Conservation (phyloP, 2,888 invertebrate genomes). For the Eupithecia centaureata region DNA sequence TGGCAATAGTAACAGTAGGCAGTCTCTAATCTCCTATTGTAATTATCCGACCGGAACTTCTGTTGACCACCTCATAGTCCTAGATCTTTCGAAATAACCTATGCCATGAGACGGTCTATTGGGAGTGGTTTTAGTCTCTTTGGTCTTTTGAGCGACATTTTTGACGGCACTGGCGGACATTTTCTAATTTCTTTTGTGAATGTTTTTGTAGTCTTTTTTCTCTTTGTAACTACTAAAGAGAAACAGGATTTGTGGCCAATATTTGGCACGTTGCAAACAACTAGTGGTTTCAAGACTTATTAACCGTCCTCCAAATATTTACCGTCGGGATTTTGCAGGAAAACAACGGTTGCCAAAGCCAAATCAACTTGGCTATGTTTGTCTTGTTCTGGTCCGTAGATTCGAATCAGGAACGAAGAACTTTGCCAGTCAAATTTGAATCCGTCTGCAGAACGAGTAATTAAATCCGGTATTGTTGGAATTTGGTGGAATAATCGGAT, state of each 20-base stretch:
- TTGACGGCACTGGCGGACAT: neutral
- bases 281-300: constrained; percentile 25
- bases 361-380: constrained; percentile 43
- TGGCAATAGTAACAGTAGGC: neutral
- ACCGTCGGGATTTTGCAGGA: constrained; percentile 29
- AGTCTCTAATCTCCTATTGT: neutral
- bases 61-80: neutral
- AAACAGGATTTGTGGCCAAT: constrained; percentile 29
- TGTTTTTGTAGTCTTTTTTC: constrained; percentile 24
- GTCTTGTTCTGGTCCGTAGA: constrained; percentile 37
- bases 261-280: constrained; percentile 29
- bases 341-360: constrained; percentile 43
- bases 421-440: constrained; percentile 22
- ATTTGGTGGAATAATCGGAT: constrained; percentile 8
- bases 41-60: neutral
- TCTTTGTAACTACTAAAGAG: constrained; percentile 17
- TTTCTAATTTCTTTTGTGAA: constrained; percentile 19
- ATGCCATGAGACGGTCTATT: neutral
- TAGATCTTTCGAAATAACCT: neutral
- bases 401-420: constrained; percentile 38
- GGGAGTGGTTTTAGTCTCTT: too few species aligned
- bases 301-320: constrained; percentile 33
- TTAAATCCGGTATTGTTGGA: constrained; percentile 11
- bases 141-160: neutral
- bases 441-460: constrained; percentile 8